Evolutionary conservation across 2,113 vertebrate genomes (phyloP).

Genomic region (Callocephalon fimbriatum): DNA sequence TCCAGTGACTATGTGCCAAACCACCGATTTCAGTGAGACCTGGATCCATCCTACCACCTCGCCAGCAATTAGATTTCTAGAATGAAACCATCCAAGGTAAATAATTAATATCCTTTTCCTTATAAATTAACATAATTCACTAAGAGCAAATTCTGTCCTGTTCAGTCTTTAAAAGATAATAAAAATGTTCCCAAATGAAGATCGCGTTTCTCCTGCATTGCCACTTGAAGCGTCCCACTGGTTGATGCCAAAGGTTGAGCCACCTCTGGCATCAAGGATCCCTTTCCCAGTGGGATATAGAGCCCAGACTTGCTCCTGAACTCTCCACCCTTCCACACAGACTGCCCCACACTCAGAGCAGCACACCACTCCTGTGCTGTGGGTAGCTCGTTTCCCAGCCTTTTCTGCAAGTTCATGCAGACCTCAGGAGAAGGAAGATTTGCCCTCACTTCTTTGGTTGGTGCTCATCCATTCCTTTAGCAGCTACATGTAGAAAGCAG

Average conservation of each 20-base stretch:
- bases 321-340: rapidly evolving
- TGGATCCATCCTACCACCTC: background rate
- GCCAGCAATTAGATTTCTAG: background rate
- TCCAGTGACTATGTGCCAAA: background rate
- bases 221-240: background rate
- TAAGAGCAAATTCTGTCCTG: background rate
- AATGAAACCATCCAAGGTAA: background rate
- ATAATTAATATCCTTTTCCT: background rate
- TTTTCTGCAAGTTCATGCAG: background rate
- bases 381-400: background rate
- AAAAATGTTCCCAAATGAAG: background rate
- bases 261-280: background rate
- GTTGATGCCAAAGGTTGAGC: background rate
- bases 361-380: rapidly evolving
- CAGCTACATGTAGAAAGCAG: background rate
- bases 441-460: background rate
- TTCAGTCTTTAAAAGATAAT: background rate
- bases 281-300: background rate
- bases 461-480: background rate
- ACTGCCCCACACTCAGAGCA: rapidly evolving
- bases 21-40: background rate
- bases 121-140: background rate
- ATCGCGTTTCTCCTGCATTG: rapidly evolving
- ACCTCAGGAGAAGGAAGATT: background rate
- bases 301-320: rapidly evolving